Conservation (phyloP, 1,140 invertebrate species). For the Euglossa dilemma region DNA sequence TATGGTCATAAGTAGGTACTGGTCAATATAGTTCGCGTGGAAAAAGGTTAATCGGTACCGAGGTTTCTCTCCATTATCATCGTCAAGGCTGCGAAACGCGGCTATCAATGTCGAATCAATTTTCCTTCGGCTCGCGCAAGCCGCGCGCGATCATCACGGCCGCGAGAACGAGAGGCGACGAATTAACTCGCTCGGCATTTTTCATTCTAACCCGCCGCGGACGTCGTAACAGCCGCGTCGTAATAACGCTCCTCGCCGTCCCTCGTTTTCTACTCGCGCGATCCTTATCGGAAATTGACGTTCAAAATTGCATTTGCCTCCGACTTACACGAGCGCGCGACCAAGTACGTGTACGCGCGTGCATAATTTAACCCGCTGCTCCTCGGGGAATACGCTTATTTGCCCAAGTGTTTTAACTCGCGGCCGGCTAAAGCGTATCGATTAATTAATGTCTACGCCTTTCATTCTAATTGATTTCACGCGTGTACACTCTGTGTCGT, state of each 20-base stretch:
- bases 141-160: neutral
- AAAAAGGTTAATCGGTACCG: slow-evolving; percentile 56
- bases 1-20: slow-evolving; percentile 58
- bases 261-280: slow-evolving; percentile 12
- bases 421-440: neutral
- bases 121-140: slow-evolving; percentile 20
- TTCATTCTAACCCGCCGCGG: slow-evolving; percentile 8
- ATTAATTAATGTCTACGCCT: slow-evolving; percentile 35
- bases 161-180: neutral
- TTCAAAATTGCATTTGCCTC: slow-evolving; percentile 30
- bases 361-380: slow-evolving; percentile 6
- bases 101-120: slow-evolving; percentile 43
- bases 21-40: slow-evolving; percentile 49
- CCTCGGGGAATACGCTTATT: slow-evolving; percentile 26
- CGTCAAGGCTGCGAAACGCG: slow-evolving; percentile 33
- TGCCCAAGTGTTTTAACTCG: slow-evolving; percentile 13
- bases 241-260: slow-evolving; percentile 9
- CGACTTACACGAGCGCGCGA: neutral
- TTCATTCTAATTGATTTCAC: slow-evolving; percentile 28
- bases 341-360: neutral
- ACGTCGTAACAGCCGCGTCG: slow-evolving; percentile 5
- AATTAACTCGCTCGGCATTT: slow-evolving; percentile 30
- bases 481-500: neutral
- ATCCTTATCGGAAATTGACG: slow-evolving; percentile 27
- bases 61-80: slow-evolving; percentile 45